A percentile compares a stretch with the other conserved stretches of the same genome.
Conservation (phyloP, 2,113 vertebrate species). For the Pseudolaguvia tuberculata region DNA sequence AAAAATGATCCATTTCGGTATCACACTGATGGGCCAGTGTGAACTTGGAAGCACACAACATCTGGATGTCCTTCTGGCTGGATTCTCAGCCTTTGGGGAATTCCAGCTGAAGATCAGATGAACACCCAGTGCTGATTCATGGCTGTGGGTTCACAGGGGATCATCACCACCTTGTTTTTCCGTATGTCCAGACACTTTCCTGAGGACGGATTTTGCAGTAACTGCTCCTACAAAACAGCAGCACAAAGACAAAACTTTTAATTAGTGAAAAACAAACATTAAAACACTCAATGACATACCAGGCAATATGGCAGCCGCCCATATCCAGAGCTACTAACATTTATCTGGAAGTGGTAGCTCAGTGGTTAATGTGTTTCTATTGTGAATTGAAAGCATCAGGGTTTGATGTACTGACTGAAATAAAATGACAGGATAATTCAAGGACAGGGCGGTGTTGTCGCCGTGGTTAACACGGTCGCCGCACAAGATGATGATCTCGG, state of each 20-base stretch:
- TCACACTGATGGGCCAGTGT: conserved; percentile 29
- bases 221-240: conserved; percentile 1
- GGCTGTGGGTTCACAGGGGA: neutral
- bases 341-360: no score
- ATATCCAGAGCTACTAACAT: no score
- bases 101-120: conserved; percentile 8
- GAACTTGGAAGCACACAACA: neutral
- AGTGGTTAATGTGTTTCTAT: no score
- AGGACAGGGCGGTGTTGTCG: no score
- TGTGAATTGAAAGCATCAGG: no score
- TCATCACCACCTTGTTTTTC: conserved; percentile 6
- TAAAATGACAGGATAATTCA: no score
- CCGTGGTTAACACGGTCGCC: no score
- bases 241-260: neutral
- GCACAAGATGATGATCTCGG: no score
- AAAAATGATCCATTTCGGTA: neutral
- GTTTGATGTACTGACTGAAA: no score
- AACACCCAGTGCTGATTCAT: neutral
- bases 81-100: conserved; percentile 18
- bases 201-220: conserved; percentile 9
- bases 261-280: neutral
- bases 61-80: neutral
- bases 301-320: no score
- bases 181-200: conserved; percentile 6
- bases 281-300: neutral